Evolutionary conservation across 1,140 invertebrate genomes (phyloP), one percentile per base, ranked within the genome.

Genomic region (Zelostemma sp.): DNA sequence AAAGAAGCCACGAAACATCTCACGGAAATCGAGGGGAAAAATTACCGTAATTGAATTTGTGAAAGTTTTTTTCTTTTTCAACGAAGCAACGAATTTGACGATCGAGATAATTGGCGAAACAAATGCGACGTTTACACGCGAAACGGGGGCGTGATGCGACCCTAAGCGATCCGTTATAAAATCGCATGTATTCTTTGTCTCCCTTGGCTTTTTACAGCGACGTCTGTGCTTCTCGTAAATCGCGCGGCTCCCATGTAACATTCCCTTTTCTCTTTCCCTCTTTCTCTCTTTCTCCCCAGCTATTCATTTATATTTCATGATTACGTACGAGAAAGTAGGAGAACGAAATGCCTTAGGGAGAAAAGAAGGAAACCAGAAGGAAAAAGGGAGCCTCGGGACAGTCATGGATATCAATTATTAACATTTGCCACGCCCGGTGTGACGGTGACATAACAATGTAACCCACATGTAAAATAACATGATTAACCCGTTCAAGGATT

Each of bases 131-230:
- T 62, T 67, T 67, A 51, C 64, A 64, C 64, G 69, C 60, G 72
- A 76, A 76, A 79, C 68, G 73, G 71, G 75, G 72, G 76, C 77
- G 76, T 74, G 73, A 72, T 73, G 66, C 57, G 64, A 67, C 58
- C 57, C 58, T 70, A 63, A 72, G 59, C 50, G 64, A 74, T 62
- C 62, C 47, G 72, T 72, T 77, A 73, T 78, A 75, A 77, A 76
- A 73, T 80, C 73, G 75, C 65, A 61, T 74, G 49, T 68, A 66
- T 69, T 67, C 64, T 74, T 75, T 73, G 69, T 76, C 67, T 65
- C 72, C 60, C 47, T n/a, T n/a, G 65, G 41, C 41, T 76, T 75
- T 76, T 76, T 76, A 76, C 57, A 54, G 60, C 55, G 16, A 21
- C 59, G 59, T 64, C 54, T 54, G 54, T 68, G 69, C 64, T 68